Evolutionary conservation across 2,113 vertebrate species (phyloP).

Genomic region (Microcebus tavaratra): DNA sequence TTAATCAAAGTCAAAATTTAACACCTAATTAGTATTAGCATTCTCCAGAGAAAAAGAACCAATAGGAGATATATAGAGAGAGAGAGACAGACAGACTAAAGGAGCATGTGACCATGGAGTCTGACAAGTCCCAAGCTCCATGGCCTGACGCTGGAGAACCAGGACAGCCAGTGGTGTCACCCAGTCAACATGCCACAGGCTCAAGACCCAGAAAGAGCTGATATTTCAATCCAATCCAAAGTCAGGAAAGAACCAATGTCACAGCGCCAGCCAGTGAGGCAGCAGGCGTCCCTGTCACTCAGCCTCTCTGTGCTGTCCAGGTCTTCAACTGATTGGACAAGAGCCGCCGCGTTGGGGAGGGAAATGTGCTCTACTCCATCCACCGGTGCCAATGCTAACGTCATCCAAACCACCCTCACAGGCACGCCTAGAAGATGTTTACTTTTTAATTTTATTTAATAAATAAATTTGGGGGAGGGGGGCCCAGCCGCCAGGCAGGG

Average conservation of each 20-base stretch:
- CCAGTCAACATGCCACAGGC: neutral
- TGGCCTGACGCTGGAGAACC: neutral
- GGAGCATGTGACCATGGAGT: neutral
- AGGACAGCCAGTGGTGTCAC: neutral
- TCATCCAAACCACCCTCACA: neutral
- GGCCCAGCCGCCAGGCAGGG: too few species aligned
- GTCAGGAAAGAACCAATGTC: neutral
- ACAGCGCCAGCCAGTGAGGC: neutral
- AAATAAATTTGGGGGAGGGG: too few species aligned
- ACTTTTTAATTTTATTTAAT: too few species aligned
- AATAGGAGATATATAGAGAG: neutral
- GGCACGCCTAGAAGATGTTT: neutral
- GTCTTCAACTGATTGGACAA: neutral
- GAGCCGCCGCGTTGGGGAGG: rapidly evolving
- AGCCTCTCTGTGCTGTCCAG: neutral
- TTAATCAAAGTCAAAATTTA: neutral
- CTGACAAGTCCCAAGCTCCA: neutral
- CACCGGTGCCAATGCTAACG: too few species aligned
- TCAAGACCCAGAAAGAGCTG: neutral
- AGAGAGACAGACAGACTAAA: neutral
- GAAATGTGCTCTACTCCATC: neutral
- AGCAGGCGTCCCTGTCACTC: neutral
- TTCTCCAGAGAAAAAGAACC: neutral
- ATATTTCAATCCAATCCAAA: neutral
- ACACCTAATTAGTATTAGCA: neutral